Base-by-base conservation (phyloP, 2,113 vertebrate genomes). In the Archocentrus centrarchus region DNA sequence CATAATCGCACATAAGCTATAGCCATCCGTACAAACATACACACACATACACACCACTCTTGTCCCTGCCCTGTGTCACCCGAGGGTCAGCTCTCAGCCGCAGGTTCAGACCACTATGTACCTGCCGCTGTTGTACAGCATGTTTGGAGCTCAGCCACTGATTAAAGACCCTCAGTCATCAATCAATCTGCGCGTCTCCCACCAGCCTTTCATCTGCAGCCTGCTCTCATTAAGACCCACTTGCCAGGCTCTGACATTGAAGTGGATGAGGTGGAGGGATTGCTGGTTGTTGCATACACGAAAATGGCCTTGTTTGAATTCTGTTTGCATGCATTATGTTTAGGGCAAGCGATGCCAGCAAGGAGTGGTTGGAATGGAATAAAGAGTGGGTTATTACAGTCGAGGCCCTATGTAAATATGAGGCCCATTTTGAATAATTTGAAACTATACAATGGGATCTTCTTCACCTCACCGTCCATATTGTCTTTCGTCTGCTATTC, bases 101-200 rank as follows among this genome's bases (percentile, higher is more conserved):
- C 60, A 41, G 57, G 85, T 86, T 88, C 55, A 89, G 88, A 63
- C 79, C 79, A 3, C 79, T 18, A 6, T 37, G 10, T 59, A 68
- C 63, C 76, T 55, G 57, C 59, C 53, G 17, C 81, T 84, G 90
- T 91, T 84, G 85, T 89, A 81, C 86, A 92, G 66, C 85, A 80
- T 92, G 90, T 93, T 91, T 89, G 89, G 91, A 86, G 91, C 88
- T 84, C 55, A 81, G 88, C 85, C 81, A 37, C 89, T 94, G 92
- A 95, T 95, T 95, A 94, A 94, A 95, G 93, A 94, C 89, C 86
- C 76, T 80, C 84, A 64, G 91, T 87, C 92, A 92, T 95, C 94
- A 92, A 94, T 95, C 93, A 93, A 88, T 92, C 88, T 18, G 77
- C 37, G 6, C 68, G 59, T 90, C 83, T 91, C 88, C 89, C 78